phyloP scores from a whole-genome alignment of 2,113 vertebrate genomes.

The Paralichthys olivaceus region DNA sequence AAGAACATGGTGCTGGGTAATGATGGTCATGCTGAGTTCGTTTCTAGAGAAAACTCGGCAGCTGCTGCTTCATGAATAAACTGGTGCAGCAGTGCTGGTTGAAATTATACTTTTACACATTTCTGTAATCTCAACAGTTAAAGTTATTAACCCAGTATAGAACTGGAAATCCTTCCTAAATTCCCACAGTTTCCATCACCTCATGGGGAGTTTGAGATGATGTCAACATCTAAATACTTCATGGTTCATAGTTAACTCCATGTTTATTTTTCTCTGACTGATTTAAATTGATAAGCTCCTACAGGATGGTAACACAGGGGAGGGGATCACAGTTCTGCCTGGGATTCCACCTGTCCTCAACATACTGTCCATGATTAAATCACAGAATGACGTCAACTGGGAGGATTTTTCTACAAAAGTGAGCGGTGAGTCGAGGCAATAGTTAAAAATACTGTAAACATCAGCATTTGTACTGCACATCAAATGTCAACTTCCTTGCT shows the following conservation, averaged over 20 bases:
- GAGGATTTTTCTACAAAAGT: too few species aligned
- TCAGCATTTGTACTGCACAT: too few species aligned
- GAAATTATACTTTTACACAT: slow-evolving; percentile 5
- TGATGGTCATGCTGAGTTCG: slow-evolving; percentile 68
- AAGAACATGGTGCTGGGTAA: slow-evolving; percentile 68
- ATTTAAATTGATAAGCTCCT: not conserved
- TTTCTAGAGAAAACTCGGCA: slow-evolving; percentile 55
- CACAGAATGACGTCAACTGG: too few species aligned
- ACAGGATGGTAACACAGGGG: not conserved
- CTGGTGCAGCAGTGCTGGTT: slow-evolving; percentile 22
- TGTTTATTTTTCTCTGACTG: not conserved
- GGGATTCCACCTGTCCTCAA: not conserved
- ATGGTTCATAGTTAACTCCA: not conserved
- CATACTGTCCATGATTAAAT: not conserved
- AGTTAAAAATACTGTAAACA: too few species aligned
- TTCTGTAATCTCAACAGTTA: not conserved
- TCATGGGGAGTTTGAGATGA: not conserved
- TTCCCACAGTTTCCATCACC: not conserved
- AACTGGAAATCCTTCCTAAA: not conserved
- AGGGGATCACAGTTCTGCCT: too few species aligned
- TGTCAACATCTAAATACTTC: not conserved
- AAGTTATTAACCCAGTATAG: not conserved
- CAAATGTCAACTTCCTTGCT: too few species aligned
- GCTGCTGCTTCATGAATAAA: slow-evolving; percentile 64
- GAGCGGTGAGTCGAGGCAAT: too few species aligned